A percentile compares a stretch with the other conserved stretches of the same genome.
Conservation (phyloP, 2,888 invertebrate genomes). For the Drosophila mulleri region DNA sequence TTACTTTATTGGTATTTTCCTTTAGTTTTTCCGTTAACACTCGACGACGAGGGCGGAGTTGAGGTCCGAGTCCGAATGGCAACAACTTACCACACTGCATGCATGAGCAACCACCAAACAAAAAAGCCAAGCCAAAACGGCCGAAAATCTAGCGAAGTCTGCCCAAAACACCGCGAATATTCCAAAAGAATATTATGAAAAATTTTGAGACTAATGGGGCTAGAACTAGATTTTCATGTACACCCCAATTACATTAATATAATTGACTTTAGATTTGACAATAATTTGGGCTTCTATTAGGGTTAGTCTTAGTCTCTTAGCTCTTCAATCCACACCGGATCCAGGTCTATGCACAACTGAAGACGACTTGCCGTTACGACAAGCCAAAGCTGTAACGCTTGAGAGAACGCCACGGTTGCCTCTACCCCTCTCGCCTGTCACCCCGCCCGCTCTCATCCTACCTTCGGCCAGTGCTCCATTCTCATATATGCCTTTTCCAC, state of each 20-base stretch:
- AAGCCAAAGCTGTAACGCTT: conserved; percentile 77
- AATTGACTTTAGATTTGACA: background rate
- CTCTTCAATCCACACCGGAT: conserved; percentile 49
- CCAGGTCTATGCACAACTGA: conserved; percentile 71
- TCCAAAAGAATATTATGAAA: conserved; percentile 9
- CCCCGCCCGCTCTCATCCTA: conserved; percentile 1
- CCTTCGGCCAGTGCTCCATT: background rate
- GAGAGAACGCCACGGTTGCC: conserved; percentile 64
- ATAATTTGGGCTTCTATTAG: background rate
- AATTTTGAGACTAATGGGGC: background rate
- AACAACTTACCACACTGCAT: conserved; percentile 68
- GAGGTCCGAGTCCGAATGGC: conserved; percentile 49
- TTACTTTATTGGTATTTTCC: conserved; percentile 23
- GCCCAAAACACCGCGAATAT: background rate
- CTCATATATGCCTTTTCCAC: conserved; percentile 20
- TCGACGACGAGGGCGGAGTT: conserved; percentile 28
- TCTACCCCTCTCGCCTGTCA: background rate
- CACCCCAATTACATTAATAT: background rate
- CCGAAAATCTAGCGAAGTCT: conserved; percentile 17
- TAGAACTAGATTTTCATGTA: background rate
- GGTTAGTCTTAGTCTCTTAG: background rate
- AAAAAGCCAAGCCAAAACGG: conserved; percentile 9
- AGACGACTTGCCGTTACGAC: conserved; percentile 74
- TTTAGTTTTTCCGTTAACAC: conserved; percentile 13
- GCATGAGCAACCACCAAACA: conserved; percentile 54